Evolutionary conservation across 2,888 invertebrate genomes (phyloP).

Genomic region (Caenorhabditis japonica): DNA sequence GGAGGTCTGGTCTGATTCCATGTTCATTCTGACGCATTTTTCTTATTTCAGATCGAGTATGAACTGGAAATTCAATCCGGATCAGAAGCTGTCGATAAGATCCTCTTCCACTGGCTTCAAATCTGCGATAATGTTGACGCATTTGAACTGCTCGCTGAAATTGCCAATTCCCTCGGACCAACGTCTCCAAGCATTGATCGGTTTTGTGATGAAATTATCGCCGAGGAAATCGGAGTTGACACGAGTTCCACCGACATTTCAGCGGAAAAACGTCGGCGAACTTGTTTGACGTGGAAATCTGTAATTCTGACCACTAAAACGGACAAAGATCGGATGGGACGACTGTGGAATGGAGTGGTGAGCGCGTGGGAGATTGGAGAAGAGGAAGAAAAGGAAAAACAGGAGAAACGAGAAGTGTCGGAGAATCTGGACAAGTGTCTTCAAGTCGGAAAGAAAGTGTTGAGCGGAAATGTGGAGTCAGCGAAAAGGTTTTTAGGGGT

Average conservation of each 20-base stretch:
- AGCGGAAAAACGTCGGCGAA: conserved; percentile 7
- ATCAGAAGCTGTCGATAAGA: conserved; percentile 16
- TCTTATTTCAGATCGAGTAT: conserved; percentile 24
- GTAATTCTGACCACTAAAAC: conserved; percentile 39
- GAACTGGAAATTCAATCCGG: conserved; percentile 15
- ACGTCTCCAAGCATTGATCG: conserved; percentile 4
- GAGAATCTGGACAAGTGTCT: conserved; percentile 23
- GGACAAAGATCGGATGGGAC: conserved; percentile 26
- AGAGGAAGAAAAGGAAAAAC: conserved; percentile 15
- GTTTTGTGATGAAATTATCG: conserved; percentile 45
- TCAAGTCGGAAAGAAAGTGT: conserved; percentile 16
- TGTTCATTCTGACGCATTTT: no score
- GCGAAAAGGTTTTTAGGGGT: conserved; percentile 31
- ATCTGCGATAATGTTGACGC: conserved; percentile 22
- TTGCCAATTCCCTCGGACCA: conserved; percentile 9
- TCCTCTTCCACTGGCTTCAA: conserved; percentile 39
- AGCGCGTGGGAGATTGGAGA: conserved; percentile 40
- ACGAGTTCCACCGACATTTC: conserved; percentile 5
- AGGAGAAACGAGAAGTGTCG: conserved; percentile 6
- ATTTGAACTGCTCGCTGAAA: conserved; percentile 43
- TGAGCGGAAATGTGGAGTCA: conserved; percentile 18
- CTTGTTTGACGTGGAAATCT: conserved; percentile 39
- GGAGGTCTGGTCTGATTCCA: no score
- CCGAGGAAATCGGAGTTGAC: conserved; percentile 28
- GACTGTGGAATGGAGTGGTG: conserved; percentile 36